Evolutionary conservation across 2,797 vertebrate genomes (phyloP).

Genomic region (Poeciliopsis gracilis): DNA sequence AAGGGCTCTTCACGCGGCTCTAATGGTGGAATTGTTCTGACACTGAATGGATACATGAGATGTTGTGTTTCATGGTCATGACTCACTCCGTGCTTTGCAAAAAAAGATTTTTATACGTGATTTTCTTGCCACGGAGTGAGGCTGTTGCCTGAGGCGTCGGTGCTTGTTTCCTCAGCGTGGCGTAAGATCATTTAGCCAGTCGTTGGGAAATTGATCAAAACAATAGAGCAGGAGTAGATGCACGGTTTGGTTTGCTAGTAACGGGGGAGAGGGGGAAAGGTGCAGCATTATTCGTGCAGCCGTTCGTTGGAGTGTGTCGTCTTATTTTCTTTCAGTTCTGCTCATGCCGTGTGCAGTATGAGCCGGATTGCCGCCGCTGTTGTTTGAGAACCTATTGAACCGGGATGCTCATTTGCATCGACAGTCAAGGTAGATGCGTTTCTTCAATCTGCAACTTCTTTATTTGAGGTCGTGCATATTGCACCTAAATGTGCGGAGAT

Average conservation of each 20-base stretch:
- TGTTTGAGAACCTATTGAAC: neutral
- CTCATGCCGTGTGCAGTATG: neutral
- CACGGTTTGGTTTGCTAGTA: neutral
- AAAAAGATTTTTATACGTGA: constrained; percentile 15
- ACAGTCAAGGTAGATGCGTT: neutral
- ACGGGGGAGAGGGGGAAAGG: neutral
- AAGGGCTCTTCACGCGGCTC: constrained; percentile 71
- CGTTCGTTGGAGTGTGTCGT: neutral
- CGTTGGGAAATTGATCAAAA: neutral
- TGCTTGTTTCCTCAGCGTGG: neutral
- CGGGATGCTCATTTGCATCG: neutral
- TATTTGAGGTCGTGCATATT: neutral
- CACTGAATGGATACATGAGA: constrained; percentile 71
- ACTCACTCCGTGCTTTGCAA: constrained; percentile 44
- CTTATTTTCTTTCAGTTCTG: neutral
- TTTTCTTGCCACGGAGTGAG: constrained; percentile 16
- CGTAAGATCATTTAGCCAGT: neutral
- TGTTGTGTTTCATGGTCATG: constrained; percentile 51
- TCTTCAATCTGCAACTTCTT: neutral
- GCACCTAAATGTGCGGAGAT: neutral
- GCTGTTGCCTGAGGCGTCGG: neutral
- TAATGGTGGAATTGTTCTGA: constrained; percentile 76
- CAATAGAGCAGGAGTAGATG: neutral
- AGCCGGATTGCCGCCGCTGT: neutral
- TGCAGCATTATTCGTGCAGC: neutral